These are phyloP conservation scores for Campaea margaritaria DNA, from an alignment of 2,888 invertebrate genomes.

Conservation along the genomic window DNA sequence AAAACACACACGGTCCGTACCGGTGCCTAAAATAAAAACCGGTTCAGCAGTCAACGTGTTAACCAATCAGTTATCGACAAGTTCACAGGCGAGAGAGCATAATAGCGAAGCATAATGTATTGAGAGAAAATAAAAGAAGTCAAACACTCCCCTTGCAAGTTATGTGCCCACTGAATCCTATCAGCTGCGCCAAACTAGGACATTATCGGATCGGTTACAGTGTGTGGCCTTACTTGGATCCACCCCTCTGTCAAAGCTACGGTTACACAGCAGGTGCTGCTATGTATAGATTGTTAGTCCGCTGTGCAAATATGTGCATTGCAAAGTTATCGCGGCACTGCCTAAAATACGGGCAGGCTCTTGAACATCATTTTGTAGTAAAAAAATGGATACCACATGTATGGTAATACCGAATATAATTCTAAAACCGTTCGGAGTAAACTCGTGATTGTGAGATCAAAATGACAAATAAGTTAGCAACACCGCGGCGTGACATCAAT, in stretches of 20 bases:
- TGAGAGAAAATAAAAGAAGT: too few species aligned
- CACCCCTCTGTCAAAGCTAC: constrained; percentile 6
- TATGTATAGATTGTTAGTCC: too few species aligned
- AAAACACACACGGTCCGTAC: too few species aligned
- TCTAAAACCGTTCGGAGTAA: background rate
- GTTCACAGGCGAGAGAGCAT: background rate
- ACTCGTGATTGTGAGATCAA: too few species aligned
- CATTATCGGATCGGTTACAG: background rate
- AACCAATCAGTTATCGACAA: background rate
- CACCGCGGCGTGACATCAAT: background rate
- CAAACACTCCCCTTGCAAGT: too few species aligned
- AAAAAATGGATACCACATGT: too few species aligned
- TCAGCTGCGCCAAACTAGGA: background rate
- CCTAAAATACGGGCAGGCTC: too few species aligned
- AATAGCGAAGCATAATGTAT: background rate
- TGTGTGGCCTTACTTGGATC: background rate
- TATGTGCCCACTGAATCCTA: background rate
- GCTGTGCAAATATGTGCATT: too few species aligned
- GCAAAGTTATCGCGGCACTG: too few species aligned
- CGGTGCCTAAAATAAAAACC: too few species aligned
- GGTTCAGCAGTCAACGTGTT: too few species aligned
- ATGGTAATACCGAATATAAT: background rate
- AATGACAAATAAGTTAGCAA: background rate
- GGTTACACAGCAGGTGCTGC: constrained; percentile 24
- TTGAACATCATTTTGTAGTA: too few species aligned